Base-by-base conservation (phyloP, 2,797 vertebrate species). In the Bucorvus abyssinicus region DNA sequence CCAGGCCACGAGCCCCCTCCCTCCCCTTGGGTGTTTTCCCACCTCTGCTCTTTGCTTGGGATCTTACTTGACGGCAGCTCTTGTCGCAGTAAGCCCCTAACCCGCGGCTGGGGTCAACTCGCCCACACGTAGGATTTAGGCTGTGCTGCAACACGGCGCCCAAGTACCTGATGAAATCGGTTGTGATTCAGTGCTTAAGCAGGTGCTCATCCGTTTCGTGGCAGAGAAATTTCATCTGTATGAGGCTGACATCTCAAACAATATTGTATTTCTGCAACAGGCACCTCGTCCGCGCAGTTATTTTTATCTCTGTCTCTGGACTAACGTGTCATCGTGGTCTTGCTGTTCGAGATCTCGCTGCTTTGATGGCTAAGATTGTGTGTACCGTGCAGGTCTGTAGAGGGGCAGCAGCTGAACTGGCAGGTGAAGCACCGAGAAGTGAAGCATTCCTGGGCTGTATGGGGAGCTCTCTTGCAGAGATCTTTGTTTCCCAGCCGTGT, bases 251-350 rank as follows among this genome's bases (percentile, higher is more conserved):
- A 52, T 23, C 49, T 74, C 0, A 0, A 78, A 27, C 47, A 65
- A 59, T 70, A 38, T 2, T 40, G 36, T 36, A 47, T 68, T 92
- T 89, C 64, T 67, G 30, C 73, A 60, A 19, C 9, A 67, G 47
- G 52, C 29, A 7, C 50, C 81, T 81, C 60, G 80, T 74, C 47
- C 5, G 13, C 11, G 22, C 4, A 2, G 19, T 38, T 87, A 70
- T 93, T 93, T 95, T 93, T 91, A 92, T 77, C 42, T 29, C 47
- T 56, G 3, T 34, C 50, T 74, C 84, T 73, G 73, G 49, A 75
- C 44, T 80, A 84, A 79, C 3, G 22, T 87, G 70, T 79, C 68
- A 67, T 24, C 0, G 0, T 0, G 6, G 34, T 29, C 69, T 79
- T 40, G 26, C 71, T 68, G 42, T 24, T 81, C n/a, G 20, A 47